Evolutionary conservation across 2,888 invertebrate species (phyloP).

Genomic region (Tenthredo livida): DNA sequence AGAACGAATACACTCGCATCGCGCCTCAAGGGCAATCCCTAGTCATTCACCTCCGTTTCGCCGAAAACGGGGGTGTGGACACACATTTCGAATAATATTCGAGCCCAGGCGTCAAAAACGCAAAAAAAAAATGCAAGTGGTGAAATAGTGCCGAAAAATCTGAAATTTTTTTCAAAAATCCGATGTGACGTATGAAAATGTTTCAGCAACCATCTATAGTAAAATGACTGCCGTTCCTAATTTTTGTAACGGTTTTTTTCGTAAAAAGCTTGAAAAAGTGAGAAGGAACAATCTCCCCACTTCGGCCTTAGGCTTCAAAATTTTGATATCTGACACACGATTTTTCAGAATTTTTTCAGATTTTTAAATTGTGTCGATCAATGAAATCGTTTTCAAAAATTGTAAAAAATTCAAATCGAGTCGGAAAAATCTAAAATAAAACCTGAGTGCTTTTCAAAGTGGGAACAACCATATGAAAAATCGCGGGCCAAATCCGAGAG

Average conservation of each 20-base stretch:
- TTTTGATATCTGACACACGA: not conserved
- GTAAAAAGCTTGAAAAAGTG: conserved; percentile 9
- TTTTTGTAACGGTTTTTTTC: not conserved
- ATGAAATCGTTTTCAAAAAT: not conserved
- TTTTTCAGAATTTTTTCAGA: conserved; percentile 6
- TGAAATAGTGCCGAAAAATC: not conserved
- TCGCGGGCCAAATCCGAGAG: not conserved
- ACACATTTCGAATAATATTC: too few species aligned
- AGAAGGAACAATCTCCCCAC: conserved; percentile 11
- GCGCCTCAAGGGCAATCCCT: too few species aligned
- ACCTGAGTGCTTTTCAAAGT: not conserved
- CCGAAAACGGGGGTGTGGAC: too few species aligned
- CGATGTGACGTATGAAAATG: conserved; percentile 5
- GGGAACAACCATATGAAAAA: not conserved
- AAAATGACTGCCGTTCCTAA: not conserved
- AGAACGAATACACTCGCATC: too few species aligned
- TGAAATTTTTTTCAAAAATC: not conserved
- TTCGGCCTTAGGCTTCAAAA: not conserved
- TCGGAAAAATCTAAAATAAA: not conserved
- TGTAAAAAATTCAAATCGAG: not conserved
- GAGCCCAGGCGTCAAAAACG: not conserved
- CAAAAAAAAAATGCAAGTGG: not conserved
- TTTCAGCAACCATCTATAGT: conserved; percentile 14
- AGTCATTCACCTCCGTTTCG: too few species aligned
- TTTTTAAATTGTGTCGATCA: not conserved